Evolutionary conservation across 2,113 vertebrate genomes (phyloP).

Genomic region (Genyomyrus donnyi): DNA sequence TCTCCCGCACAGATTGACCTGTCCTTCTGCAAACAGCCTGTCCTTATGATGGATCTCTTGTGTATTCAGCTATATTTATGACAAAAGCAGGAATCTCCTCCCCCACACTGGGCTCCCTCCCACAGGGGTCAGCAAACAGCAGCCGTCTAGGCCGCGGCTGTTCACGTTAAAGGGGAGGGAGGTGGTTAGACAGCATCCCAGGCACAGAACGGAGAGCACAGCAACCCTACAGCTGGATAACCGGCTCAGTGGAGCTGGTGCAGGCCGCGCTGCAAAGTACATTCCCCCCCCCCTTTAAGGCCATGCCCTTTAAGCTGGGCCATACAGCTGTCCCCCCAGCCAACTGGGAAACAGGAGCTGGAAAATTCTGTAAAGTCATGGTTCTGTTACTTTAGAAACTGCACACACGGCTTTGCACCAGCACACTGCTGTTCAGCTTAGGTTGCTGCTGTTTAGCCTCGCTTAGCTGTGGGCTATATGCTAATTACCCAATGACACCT

Average conservation of each 20-base stretch:
- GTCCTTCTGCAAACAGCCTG: not conserved
- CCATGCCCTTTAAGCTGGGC: conserved; percentile 40
- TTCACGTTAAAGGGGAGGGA: conserved; percentile 44
- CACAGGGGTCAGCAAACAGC: conserved; percentile 52
- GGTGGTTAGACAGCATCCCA: not conserved
- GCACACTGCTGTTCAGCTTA: not conserved
- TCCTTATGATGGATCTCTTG: conserved; percentile 18
- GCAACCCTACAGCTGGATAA: not conserved
- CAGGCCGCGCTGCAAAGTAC: not conserved
- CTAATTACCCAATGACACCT: not conserved
- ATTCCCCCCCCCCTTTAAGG: not conserved
- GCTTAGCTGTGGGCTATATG: not conserved
- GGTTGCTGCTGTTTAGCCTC: not conserved
- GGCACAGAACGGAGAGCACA: not conserved
- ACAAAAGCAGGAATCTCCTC: conserved; percentile 20
- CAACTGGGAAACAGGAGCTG: conserved; percentile 31
- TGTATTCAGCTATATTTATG: conserved; percentile 20
- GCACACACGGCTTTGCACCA: not conserved
- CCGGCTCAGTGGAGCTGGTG: not conserved
- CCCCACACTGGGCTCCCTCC: conserved; percentile 39
- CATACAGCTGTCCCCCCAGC: conserved; percentile 46
- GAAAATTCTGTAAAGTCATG: not conserved
- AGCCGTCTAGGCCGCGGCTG: conserved; percentile 37
- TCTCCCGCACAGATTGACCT: not conserved
- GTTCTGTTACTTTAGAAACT: not conserved